Base-by-base conservation (phyloP, 2,113 vertebrate species). In the Myrmecobius fasciatus region DNA sequence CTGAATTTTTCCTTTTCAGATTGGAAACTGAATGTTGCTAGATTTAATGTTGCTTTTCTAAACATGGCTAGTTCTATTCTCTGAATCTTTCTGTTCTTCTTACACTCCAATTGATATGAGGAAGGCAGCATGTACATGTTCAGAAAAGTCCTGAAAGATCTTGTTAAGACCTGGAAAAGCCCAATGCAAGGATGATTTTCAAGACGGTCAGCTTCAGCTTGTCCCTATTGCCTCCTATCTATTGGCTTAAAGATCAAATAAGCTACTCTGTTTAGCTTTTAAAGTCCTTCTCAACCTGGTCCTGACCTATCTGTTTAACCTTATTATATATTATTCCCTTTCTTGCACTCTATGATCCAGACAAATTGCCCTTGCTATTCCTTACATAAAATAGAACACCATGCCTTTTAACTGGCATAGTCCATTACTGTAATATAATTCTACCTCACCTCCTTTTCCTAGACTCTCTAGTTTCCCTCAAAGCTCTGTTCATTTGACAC, bases 61-160 rank as follows among this genome's bases (percentile, higher is more conserved):
- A 97, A 96, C 95, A 92, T 49, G 10, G 25, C 47, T 90, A 94
- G 96, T 93, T 94, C 96, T 97, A 93, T 96, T 94, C 93, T 96
- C 94, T 93, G 90, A 95, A 89, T 75, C 90, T 93, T 94, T 95
- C 96, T 94, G 83, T 96, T 97, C 96, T 94, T 94, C 89, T 96
- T 95, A 95, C 95, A 95, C 95, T 97, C 94, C 91, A 94, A 47
- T 97, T 95, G 97, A 96, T 94, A 95, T 91, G 93, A 95, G 95
- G 97, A 95, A 95, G 91, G 94, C 51, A 95, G 91, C 96, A 97
- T 93, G 95, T 93, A 96, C 96, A 83, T 83, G 67, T 22, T 95
- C 60, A 96, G 95, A 89, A 1, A 91, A 97, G 95, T 47, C 97
- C 95, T 89, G 91, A 46, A 83, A 96, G 96, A 96, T 96, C 49